These are phyloP conservation scores for Ptychobarbus kaznakovi DNA, from an alignment of 2,797 vertebrate genomes.

Conservation along the genomic window DNA sequence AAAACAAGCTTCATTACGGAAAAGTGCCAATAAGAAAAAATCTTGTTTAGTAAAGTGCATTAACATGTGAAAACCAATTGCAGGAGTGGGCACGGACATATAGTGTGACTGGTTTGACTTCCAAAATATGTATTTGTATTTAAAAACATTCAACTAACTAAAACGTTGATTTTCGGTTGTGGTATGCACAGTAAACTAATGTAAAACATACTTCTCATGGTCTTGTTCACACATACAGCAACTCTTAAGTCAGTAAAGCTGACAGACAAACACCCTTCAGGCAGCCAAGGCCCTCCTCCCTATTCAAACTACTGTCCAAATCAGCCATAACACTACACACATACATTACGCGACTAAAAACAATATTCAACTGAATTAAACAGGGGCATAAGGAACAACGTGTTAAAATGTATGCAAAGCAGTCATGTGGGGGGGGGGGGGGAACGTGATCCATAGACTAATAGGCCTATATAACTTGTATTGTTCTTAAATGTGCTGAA, in stretches of 20 bases:
- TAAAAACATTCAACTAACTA: background rate
- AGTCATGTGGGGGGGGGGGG: background rate
- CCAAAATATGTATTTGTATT: background rate
- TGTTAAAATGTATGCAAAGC: background rate
- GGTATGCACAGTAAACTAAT: background rate
- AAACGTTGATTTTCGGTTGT: constrained; percentile 42
- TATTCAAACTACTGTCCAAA: background rate
- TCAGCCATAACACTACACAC: background rate
- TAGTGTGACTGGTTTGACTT: background rate
- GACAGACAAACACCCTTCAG: background rate
- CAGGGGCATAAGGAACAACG: background rate
- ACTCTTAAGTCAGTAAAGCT: constrained; percentile 18
- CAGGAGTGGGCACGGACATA: background rate
- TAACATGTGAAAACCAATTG: constrained; percentile 22
- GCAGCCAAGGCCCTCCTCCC: background rate
- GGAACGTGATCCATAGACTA: background rate
- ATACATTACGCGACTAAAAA: background rate
- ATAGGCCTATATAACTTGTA: background rate
- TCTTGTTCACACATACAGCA: constrained; percentile 19
- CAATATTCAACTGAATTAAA: background rate
- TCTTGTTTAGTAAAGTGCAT: background rate
- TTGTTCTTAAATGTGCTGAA: background rate
- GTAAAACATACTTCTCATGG: background rate
- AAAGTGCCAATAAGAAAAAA: background rate
- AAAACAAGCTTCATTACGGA: background rate